Evolutionary conservation across 1,140 invertebrate genomes (phyloP).

Genomic region (Temnothorax nylanderi): DNA sequence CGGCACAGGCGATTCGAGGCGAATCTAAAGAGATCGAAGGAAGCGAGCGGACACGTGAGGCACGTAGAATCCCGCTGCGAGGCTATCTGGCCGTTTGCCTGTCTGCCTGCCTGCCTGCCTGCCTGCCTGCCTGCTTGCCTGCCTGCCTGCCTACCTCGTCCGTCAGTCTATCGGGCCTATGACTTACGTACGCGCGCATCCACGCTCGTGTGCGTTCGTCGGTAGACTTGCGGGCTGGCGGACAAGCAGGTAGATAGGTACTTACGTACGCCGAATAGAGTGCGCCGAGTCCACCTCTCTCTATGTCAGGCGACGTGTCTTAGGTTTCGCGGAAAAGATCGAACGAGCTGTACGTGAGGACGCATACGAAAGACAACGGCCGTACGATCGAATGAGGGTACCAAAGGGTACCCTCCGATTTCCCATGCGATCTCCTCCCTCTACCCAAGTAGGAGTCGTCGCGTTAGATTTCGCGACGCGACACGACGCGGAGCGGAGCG

Average conservation of each 20-base stretch:
- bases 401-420: conserved; percentile 38
- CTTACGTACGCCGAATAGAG: conserved; percentile 73
- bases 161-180: conserved; percentile 55
- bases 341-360: conserved; percentile 80
- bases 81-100: conserved; percentile 50
- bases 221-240: conserved; percentile 50
- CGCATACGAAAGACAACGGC: conserved; percentile 75
- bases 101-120: too few relatives aligned
- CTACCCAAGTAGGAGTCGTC: neutral
- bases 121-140: neutral
- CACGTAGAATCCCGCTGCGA: conserved; percentile 54
- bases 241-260: conserved; percentile 57
- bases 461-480: conserved; percentile 37
- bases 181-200: conserved; percentile 51
- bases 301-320: conserved; percentile 75
- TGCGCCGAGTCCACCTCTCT: conserved; percentile 61
- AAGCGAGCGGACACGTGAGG: conserved; percentile 62
- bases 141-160: conserved; percentile 55
- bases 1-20: conserved; percentile 6
- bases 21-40: conserved; percentile 52
- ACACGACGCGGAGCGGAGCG: neutral
- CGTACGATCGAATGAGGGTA: conserved; percentile 62
- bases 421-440: conserved; percentile 20
- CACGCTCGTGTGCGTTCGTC: conserved; percentile 28
- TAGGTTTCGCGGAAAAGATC: conserved; percentile 83